Base-by-base conservation (phyloP, 2,888 invertebrate genomes). In the Palloptera scutellata region DNA sequence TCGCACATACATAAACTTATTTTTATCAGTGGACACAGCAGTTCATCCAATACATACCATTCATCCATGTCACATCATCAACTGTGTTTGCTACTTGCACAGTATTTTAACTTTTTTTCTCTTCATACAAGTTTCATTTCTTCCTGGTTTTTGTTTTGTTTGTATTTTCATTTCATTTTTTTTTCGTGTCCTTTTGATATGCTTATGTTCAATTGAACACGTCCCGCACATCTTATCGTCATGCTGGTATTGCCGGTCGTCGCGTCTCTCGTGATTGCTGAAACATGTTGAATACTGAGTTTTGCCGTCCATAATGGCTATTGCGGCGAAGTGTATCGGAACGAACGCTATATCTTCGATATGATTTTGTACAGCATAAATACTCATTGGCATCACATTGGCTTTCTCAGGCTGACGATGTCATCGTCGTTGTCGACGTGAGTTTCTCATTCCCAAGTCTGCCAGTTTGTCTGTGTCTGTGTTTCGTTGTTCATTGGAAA, bases 161-260 rank as follows among this genome's bases (percentile, higher is more conserved):
- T 30, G 30, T 30, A 30, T 30, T 30, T 30, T 30, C 30, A 2
- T n/a, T n/a, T n/a, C n/a, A n/a, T n/a, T 48, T 48, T 48, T 48
- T 4, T 4, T 30, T 30, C 6, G 30, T 30, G 30, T 6, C 30
- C 30, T 30, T 30, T 30, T 30, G 30, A 30, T 30, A 2, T 30
- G 30, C 30, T 30, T n/a, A 3, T 15, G 77, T 76, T 78, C 78
- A 78, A 78, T 77, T 77, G 78, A 71, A 72, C 77, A 73, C 74
- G 74, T 71, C 68, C 30, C 30, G 30, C 72, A 61, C 66, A 41
- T 43, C 61, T 57, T 53, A 71, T 70, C 70, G 66, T 48, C 51
- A 13, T 48, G 51, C 1, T n/a, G n/a, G n/a, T n/a, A n/a, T n/a
- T 48, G 51, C 51, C 15, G 51, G 51, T 48, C 51, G 51, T 48